Base-by-base conservation (phyloP, 1,140 invertebrate species). In the Microvelia longipes region DNA sequence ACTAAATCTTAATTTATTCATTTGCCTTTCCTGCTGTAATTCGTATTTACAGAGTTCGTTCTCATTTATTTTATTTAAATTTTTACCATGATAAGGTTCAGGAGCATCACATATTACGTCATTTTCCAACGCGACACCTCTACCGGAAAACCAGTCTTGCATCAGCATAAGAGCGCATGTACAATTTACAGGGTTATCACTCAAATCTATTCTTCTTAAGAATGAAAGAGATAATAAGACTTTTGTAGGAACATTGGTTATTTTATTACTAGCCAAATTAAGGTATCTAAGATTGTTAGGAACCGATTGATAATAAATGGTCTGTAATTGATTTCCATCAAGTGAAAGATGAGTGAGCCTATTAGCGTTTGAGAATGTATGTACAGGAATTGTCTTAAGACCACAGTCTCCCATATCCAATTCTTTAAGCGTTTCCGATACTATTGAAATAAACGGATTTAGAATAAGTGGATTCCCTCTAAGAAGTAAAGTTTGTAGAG, bases 131-230 rank as follows among this genome's bases (percentile, higher is more conserved):
- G 72, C 68, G 2, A 72, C 63, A 19, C 70, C 73, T 60, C 65
- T 29, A 13, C 72, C 72, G 11, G 75, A 76, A 19, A 76, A 69
- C 69, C 71, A 71, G 67, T 75, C 73, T 69, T 76, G 73, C 25
- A 76, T 64, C 27, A 73, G 67, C 29, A 76, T 30, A 25, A 76
- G 69, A 50, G 66, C 62, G 62, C 75, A 76, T n/a, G 73, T 72
- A 69, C 75, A 76, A 67, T 76, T 74, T 27, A 76, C 69, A 1
- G 73, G 73, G 64, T 76, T 76, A 19, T 72, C 70, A 68, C 73
- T 73, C 2, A 76, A 35, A 66, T 74, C 74, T 19, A 76, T 29
- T 24, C 66, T 71, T 26, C 68, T 72, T 14, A 76, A 35, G 24
- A 70, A 60, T 26, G 67, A 71, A 29, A 75, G 67, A 1, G 71